Percentiles rank a stretch among this genome's conserved stretches.
These are phyloP conservation scores for Orthosia incerta DNA, from an alignment of 2,888 invertebrate genomes.

Conservation along the genomic window DNA sequence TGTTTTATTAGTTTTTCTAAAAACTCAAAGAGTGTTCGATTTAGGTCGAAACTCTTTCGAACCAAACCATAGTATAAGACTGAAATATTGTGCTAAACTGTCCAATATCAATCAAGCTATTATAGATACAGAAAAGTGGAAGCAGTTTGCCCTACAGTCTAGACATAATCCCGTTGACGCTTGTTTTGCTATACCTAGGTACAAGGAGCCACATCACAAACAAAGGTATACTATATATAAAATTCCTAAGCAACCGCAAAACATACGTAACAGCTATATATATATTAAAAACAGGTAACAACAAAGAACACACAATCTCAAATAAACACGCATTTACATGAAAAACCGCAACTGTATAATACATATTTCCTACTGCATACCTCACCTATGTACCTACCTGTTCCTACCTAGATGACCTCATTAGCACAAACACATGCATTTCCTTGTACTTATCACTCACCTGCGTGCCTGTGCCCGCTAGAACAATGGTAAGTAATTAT, in stretches of 20 bases:
- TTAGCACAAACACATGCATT: conserved; percentile 8
- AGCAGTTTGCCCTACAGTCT: neutral
- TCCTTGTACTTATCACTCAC: conserved; percentile 29
- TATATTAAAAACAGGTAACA: neutral
- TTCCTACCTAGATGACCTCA: conserved; percentile 28
- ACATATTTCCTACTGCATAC: neutral
- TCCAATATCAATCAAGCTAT: neutral
- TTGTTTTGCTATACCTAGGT: neutral
- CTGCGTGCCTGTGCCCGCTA: conserved; percentile 24
- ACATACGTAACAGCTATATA: neutral
- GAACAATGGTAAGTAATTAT: conserved; percentile 46
- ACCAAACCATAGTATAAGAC: too few species aligned
- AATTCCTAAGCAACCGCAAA: conserved; percentile 7
- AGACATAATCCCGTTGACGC: neutral
- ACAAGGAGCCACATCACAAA: neutral
- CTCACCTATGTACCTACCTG: conserved; percentile 12
- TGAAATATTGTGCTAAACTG: too few species aligned
- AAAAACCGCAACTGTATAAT: conserved; percentile 19
- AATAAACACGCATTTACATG: neutral
- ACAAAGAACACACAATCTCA: neutral
- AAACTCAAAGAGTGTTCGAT: neutral
- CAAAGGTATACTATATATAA: neutral
- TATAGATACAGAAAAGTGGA: neutral
- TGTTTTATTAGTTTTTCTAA: neutral
- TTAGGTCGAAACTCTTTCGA: neutral